Conservation (phyloP, 2,113 vertebrate genomes). For the Coracopsis vasa region DNA sequence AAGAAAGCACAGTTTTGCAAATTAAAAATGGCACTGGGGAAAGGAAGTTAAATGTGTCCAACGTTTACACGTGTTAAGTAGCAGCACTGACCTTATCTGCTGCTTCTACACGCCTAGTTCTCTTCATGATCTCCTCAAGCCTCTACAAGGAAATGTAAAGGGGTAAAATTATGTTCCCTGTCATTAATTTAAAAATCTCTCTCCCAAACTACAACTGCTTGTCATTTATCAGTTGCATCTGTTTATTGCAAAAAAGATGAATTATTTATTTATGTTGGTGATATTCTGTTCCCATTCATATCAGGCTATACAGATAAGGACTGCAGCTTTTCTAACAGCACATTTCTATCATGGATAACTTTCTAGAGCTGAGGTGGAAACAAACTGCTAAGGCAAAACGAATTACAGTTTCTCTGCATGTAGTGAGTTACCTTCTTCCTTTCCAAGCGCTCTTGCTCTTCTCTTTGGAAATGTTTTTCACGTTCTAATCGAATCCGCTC, state of each 20-base stretch:
- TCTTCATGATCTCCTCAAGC: slow-evolving; percentile 98
- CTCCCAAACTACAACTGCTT: not conserved
- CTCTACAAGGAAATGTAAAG: slow-evolving; percentile 75
- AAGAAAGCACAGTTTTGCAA: slow-evolving; percentile 27
- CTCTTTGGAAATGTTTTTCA: slow-evolving; percentile 93
- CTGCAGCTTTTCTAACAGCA: not conserved
- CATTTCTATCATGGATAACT: not conserved
- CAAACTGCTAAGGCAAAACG: not conserved
- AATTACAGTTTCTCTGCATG: not conserved
- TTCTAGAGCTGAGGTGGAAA: not conserved
- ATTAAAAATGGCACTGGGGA: not conserved
- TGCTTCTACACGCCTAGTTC: slow-evolving; percentile 88
- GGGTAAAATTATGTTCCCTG: not conserved
- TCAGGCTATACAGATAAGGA: not conserved
- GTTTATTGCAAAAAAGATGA: not conserved
- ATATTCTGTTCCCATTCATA: not conserved
- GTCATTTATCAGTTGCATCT: not conserved
- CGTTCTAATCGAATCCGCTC: slow-evolving; percentile 86
- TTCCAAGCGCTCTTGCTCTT: slow-evolving; percentile 93
- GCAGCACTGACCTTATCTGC: slow-evolving; percentile 82
- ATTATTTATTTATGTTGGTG: not conserved
- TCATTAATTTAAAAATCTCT: not conserved
- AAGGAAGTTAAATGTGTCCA: not conserved
- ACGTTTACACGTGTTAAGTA: not conserved
- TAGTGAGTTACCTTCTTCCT: slow-evolving; percentile 88